A percentile compares a stretch with the other conserved stretches of the same genome.
Evolutionary conservation across 2,888 invertebrate species (phyloP).

Genomic region (Philonicus albiceps): DNA sequence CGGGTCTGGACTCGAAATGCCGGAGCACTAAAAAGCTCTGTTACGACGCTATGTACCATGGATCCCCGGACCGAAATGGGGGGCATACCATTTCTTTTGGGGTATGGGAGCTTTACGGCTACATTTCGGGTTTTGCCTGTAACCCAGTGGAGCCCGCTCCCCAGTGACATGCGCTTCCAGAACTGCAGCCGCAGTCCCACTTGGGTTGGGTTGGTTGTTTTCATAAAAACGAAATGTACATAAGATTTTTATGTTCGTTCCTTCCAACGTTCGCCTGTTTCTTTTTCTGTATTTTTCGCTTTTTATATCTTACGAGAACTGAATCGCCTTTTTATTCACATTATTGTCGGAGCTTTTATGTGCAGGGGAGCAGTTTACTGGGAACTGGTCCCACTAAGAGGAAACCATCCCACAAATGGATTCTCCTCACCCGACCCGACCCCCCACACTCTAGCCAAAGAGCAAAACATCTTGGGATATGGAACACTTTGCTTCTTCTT

Average conservation of each 20-base stretch:
- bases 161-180: slow-evolving; percentile 44
- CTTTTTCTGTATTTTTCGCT: slow-evolving; percentile 30
- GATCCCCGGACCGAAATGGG: neutral
- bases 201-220: slow-evolving; percentile 45
- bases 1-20: neutral
- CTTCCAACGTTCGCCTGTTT: slow-evolving; percentile 38
- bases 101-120: slow-evolving; percentile 25
- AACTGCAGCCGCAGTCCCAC: slow-evolving; percentile 23
- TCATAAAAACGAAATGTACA: slow-evolving; percentile 43
- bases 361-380: neutral
- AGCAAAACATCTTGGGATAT: slow-evolving; percentile 1
- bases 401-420: neutral
- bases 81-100: neutral
- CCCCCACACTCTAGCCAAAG: neutral
- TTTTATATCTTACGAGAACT: slow-evolving; percentile 30
- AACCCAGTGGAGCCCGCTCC: neutral
- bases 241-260: slow-evolving; percentile 40
- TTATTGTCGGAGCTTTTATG: slow-evolving; percentile 30
- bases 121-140: neutral
- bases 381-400: neutral
- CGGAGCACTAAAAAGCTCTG: slow-evolving; percentile 23
- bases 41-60: slow-evolving; percentile 7
- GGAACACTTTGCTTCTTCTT: slow-evolving; percentile 20
- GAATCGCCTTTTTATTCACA: slow-evolving; percentile 22
- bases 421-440: neutral